Conservation (phyloP, 2,797 vertebrate species). For the Acanthis flammea region DNA sequence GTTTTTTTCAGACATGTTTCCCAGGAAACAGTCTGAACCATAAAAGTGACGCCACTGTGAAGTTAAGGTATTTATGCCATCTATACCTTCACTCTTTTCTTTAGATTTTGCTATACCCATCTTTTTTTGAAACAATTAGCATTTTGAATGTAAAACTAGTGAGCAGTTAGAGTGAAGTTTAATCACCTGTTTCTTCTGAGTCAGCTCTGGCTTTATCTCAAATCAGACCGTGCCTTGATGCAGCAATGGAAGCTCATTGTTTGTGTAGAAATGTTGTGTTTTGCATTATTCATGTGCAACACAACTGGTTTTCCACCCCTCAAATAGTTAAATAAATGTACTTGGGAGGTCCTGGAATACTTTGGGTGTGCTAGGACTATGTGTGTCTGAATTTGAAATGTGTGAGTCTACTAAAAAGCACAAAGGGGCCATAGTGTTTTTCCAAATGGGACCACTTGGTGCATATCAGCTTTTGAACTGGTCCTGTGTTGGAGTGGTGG, state of each 20-base stretch:
- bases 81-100: neutral
- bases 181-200: neutral
- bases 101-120: neutral
- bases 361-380: neutral
- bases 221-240: fast-evolving
- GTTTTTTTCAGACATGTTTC: neutral
- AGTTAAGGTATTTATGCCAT: neutral
- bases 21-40: neutral
- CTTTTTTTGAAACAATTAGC: neutral
- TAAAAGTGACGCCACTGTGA: neutral
- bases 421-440: fast-evolving
- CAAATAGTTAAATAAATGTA: neutral
- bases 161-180: neutral
- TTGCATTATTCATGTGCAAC: neutral
- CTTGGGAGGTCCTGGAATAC: neutral
- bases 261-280: neutral
- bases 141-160: neutral
- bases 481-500: neutral
- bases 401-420: neutral
- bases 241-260: neutral
- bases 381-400: neutral
- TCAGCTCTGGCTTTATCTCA: neutral
- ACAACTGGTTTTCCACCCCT: neutral
- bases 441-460: neutral
- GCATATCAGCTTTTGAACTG: neutral